Percentiles rank a stretch among this genome's conserved stretches.
phyloP scores from a whole-genome alignment of 2,113 vertebrate species.

The Xenus cinereus region DNA sequence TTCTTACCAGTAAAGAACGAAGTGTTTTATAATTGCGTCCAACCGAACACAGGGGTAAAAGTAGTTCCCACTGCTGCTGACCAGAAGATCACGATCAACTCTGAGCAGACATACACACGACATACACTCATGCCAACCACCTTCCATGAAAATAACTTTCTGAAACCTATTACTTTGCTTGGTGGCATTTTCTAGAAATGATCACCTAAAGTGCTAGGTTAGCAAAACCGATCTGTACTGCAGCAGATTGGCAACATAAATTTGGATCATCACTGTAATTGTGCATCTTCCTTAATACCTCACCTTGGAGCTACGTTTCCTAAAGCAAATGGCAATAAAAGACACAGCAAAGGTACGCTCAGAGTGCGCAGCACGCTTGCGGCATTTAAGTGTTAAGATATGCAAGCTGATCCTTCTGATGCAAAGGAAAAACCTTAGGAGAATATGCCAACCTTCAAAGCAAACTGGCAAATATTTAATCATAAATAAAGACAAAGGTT shows the following conservation, averaged over 20 bases:
- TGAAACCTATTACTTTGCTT: not conserved
- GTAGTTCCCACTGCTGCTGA: not conserved
- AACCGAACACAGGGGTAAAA: not conserved
- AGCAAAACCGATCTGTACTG: not conserved
- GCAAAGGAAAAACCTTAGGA: not conserved
- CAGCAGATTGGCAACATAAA: not conserved
- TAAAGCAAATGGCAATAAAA: not conserved
- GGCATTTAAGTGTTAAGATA: not conserved
- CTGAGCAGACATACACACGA: rapidly evolving
- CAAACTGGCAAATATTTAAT: not conserved
- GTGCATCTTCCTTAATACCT: not conserved
- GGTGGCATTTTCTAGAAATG: not conserved
- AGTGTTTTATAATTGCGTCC: not conserved
- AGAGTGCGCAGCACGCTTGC: not conserved
- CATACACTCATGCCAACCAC: rapidly evolving
- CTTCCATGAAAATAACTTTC: not conserved
- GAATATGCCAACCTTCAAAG: not conserved
- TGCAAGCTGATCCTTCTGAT: not conserved
- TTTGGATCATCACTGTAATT: not conserved
- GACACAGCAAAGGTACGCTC: not conserved
- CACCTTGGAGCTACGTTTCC: not conserved
- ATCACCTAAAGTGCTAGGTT: not conserved
- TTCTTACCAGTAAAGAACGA: not conserved
- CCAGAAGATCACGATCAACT: not conserved
- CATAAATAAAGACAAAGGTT: not conserved